Conservation (phyloP, 2,888 invertebrate species). For the Harpalus rubripes region DNA sequence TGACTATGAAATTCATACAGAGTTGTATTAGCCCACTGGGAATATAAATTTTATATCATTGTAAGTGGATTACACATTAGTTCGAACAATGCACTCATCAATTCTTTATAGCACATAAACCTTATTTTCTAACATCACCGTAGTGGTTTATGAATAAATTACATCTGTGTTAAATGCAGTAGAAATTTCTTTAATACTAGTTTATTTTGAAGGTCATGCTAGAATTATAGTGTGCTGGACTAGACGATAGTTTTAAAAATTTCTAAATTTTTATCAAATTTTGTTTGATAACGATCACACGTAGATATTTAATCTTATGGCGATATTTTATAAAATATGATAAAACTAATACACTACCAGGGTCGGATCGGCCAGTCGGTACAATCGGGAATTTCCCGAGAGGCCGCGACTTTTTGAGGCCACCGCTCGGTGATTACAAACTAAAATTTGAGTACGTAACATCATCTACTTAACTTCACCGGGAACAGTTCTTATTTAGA, state of each 20-base stretch:
- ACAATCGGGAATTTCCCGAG: too few relatives aligned
- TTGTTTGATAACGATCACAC: conserved; percentile 13
- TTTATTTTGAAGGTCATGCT: conserved; percentile 7
- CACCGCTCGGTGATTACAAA: too few relatives aligned
- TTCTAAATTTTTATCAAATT: neutral
- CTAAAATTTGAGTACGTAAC: too few relatives aligned
- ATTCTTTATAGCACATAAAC: neutral
- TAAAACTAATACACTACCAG: neutral
- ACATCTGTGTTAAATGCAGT: neutral
- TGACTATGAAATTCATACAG: conserved; percentile 16
- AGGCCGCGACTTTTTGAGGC: too few relatives aligned
- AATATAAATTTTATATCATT: conserved; percentile 10
- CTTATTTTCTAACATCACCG: neutral
- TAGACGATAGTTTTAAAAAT: neutral
- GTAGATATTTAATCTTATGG: neutral
- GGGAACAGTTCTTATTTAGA: too few relatives aligned
- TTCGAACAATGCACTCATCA: neutral
- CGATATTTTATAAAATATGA: conserved; percentile 3
- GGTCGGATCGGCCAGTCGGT: too few relatives aligned
- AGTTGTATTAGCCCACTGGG: conserved; percentile 6
- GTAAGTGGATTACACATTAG: neutral
- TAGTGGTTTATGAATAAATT: neutral
- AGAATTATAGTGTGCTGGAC: neutral
- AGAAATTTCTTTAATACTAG: conserved; percentile 3
- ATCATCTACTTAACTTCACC: too few relatives aligned